A percentile compares a stretch with the other conserved stretches of the same genome.
These are phyloP conservation scores for Carterocephalus palaemon DNA, from an alignment of 2,888 invertebrate species.

Conservation along the genomic window DNA sequence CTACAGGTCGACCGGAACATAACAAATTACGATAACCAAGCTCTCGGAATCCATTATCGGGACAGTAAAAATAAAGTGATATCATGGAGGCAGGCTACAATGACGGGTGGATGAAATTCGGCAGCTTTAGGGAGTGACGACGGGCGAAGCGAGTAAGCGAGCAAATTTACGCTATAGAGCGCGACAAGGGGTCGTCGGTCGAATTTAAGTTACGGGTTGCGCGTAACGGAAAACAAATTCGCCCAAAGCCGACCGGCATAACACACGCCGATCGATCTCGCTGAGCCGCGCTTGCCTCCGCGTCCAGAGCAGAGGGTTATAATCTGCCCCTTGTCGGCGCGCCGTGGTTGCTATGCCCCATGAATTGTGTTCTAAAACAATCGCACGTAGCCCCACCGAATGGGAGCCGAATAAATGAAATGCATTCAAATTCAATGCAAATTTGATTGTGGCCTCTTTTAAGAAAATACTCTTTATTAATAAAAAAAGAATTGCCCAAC, in stretches of 20 bases:
- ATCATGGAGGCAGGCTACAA: slow-evolving; percentile 4
- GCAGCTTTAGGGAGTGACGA: not conserved
- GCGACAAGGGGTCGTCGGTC: slow-evolving; percentile 11
- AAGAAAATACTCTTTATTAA: too few relatives aligned
- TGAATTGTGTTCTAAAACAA: slow-evolving; percentile 21
- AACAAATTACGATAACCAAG: slow-evolving; percentile 15
- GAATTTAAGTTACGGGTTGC: slow-evolving; percentile 21
- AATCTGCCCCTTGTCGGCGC: slow-evolving; percentile 22
- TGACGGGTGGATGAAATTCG: slow-evolving; percentile 4
- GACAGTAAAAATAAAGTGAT: slow-evolving; percentile 3
- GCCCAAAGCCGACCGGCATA: slow-evolving; percentile 19
- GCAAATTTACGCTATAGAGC: slow-evolving; percentile 11
- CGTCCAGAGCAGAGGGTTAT: slow-evolving; percentile 20
- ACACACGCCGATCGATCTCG: slow-evolving; percentile 24
- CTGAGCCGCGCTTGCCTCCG: slow-evolving; percentile 20
- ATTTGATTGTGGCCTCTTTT: not conserved
- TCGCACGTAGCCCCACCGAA: slow-evolving; percentile 1
- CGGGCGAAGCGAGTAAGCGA: not conserved
- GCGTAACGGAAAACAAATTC: slow-evolving; percentile 24
- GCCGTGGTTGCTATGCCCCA: slow-evolving; percentile 22
- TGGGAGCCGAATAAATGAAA: slow-evolving; percentile 1
- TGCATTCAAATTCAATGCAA: not conserved
- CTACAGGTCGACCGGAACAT: slow-evolving; percentile 13
- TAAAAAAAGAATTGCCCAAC: too few relatives aligned
- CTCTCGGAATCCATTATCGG: slow-evolving; percentile 11